Percentiles rank a stretch among this genome's conserved stretches.
Evolutionary conservation across 2,888 invertebrate species (phyloP).

Genomic region (Eulithis testata): DNA sequence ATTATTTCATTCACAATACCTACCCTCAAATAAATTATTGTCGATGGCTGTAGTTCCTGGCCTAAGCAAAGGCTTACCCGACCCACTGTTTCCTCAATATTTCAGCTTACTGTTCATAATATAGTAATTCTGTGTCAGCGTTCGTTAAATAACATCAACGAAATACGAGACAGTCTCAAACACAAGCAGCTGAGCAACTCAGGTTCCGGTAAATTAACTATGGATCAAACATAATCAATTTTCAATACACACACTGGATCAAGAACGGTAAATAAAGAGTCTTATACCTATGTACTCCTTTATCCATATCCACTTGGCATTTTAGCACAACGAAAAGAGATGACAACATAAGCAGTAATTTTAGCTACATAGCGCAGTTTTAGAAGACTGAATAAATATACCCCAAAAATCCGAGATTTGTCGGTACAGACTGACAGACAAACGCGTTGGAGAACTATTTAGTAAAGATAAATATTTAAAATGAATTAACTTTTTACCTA

Average conservation of each 20-base stretch:
- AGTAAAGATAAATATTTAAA: too few relatives aligned
- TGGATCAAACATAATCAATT: neutral
- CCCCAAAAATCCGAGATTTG: too few relatives aligned
- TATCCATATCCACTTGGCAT: too few relatives aligned
- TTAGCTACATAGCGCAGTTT: too few relatives aligned
- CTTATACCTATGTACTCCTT: too few relatives aligned
- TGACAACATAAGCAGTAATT: too few relatives aligned
- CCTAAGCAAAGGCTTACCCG: slow-evolving; percentile 32
- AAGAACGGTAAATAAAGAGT: too few relatives aligned
- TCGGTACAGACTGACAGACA: too few relatives aligned
- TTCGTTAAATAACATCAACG: slow-evolving; percentile 35
- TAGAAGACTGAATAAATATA: neutral
- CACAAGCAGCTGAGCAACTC: slow-evolving; percentile 25
- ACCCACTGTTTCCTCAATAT: slow-evolving; percentile 34
- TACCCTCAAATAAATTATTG: slow-evolving; percentile 32
- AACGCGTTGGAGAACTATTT: too few relatives aligned
- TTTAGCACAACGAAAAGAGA: too few relatives aligned
- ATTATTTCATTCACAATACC: slow-evolving; percentile 27
- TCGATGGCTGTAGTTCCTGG: slow-evolving; percentile 30
- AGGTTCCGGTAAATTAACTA: neutral
- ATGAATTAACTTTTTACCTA: too few relatives aligned
- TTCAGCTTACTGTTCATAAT: slow-evolving; percentile 37
- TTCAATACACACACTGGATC: too few relatives aligned
- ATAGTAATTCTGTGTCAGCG: slow-evolving; percentile 37
- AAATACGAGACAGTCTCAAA: slow-evolving; percentile 28